A percentile compares a stretch with the other conserved stretches of the same genome.
Conservation (phyloP, 2,888 invertebrate genomes). For the Scrobipalpa atriplicella region DNA sequence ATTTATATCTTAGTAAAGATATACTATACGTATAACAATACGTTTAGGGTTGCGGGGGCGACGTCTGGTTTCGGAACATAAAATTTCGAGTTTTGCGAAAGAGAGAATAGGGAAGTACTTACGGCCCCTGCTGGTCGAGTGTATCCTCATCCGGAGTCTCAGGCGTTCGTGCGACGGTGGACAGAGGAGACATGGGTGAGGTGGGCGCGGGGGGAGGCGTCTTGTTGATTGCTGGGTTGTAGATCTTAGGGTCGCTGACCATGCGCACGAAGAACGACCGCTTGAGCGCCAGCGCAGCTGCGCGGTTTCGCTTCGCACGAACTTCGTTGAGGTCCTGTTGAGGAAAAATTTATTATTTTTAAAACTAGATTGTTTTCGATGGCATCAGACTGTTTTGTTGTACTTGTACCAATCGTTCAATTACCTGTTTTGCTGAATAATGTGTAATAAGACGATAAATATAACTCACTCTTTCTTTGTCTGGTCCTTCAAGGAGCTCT, state of each 20-base stretch:
- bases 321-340: constrained; percentile 88
- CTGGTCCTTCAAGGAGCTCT: constrained; percentile 88
- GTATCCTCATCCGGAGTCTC: constrained; percentile 60
- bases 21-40: too few species aligned
- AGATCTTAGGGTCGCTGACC: constrained; percentile 98
- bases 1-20: background rate
- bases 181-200: constrained; percentile 77
- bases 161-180: constrained; percentile 66
- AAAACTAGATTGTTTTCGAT: too few species aligned
- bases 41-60: too few species aligned
- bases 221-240: constrained; percentile 95
- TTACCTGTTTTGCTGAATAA: background rate
- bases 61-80: background rate
- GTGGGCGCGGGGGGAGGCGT: constrained; percentile 84
- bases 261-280: constrained; percentile 98
- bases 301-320: constrained; percentile 85
- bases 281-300: constrained; percentile 93
- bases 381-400: too few species aligned
- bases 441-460: background rate
- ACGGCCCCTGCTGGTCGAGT: background rate
- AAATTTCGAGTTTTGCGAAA: background rate
- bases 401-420: background rate
- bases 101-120: background rate
- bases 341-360: too few species aligned
- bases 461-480: constrained; percentile 82